Conservation (phyloP, 2,888 invertebrate genomes). For the Noctua fimbriata region DNA sequence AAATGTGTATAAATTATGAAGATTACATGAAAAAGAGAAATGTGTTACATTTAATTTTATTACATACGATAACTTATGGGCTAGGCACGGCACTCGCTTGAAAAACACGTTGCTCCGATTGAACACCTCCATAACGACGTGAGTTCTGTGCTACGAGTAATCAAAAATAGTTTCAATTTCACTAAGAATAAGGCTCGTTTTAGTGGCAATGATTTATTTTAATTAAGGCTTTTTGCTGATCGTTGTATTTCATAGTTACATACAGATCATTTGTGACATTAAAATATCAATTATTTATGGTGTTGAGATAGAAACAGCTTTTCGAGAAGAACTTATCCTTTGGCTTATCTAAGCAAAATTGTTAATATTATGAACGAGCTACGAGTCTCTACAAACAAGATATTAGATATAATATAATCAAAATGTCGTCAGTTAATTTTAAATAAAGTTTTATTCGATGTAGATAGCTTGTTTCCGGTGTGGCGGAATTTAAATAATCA, state of each 20-base stretch:
- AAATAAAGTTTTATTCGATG: slow-evolving; percentile 55
- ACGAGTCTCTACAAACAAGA: slow-evolving; percentile 55
- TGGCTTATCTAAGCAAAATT: slow-evolving; percentile 78
- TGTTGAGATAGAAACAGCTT: slow-evolving; percentile 84
- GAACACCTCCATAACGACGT: slow-evolving; percentile 61
- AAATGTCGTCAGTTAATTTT: slow-evolving; percentile 41
- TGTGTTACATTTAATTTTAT: slow-evolving; percentile 91
- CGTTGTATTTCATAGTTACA: slow-evolving; percentile 81
- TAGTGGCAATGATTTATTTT: slow-evolving; percentile 38
- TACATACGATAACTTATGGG: slow-evolving; percentile 89
- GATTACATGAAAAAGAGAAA: slow-evolving; percentile 90
- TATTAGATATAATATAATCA: slow-evolving; percentile 56
- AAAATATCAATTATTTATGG: slow-evolving; percentile 90
- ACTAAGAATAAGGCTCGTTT: slow-evolving; percentile 58
- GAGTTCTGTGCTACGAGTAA: slow-evolving; percentile 40
- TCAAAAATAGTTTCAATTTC: slow-evolving; percentile 43
- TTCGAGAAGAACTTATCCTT: slow-evolving; percentile 79
- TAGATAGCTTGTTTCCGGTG: slow-evolving; percentile 40
- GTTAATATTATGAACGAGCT: slow-evolving; percentile 69
- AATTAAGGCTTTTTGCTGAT: slow-evolving; percentile 72
- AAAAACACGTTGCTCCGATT: slow-evolving; percentile 82
- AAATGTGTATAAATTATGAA: slow-evolving; percentile 90
- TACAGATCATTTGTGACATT: slow-evolving; percentile 90
- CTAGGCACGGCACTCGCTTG: slow-evolving; percentile 87
- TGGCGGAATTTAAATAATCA: slow-evolving; percentile 24